Evolutionary conservation across 2,888 invertebrate genomes (phyloP), one percentile per base, ranked within the genome.

Genomic region (Peribatodes rhomboidaria): DNA sequence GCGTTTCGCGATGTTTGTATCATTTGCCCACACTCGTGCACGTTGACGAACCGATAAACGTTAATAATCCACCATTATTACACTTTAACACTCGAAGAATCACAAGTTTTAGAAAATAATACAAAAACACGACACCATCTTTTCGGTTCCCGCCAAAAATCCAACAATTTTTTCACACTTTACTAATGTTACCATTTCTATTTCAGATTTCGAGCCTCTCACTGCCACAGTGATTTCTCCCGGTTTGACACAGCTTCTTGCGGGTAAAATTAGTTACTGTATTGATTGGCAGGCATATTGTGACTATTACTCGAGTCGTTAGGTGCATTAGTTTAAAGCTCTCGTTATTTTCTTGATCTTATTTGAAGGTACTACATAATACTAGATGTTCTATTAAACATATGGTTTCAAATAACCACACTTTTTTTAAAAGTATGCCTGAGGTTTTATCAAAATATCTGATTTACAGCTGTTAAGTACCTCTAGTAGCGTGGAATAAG

Each of bases 211-310:
- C 83, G 81, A 84, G 80, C 74, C 54, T 67, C 75, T 69, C 77
- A 75, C 81, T 79, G 80, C 84, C 83, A 82, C 82, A 86, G 81
- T 82, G 84, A 87, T 77, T 77, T 84, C 81, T 84, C 75, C 80
- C 87, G 88, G 85, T 85, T 86, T 81, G 84, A 83, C 78, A 83
- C 82, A 81, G 86, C 88, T 82, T 86, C 83, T 83, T 90, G 90
- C 90, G 90, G 89, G 91, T 92, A 89, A 89, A 87, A 82, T 86
- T 82, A 82, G 83, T 79, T 80, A 78, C 79, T 80, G 76, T 84
- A 80, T 84, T 86, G 91, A 80, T 84, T 86, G 91, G 89, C 89
- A 89, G 90, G 90, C 87, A 88, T 88, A 87, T 85, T 82, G 82
- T 83, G 81, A 85, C 71, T 80, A 86, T 87, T 84, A 81, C 79